These are phyloP conservation scores for Corydoras sp. DNA, from an alignment of 2,113 vertebrate species.

Conservation along the genomic window DNA sequence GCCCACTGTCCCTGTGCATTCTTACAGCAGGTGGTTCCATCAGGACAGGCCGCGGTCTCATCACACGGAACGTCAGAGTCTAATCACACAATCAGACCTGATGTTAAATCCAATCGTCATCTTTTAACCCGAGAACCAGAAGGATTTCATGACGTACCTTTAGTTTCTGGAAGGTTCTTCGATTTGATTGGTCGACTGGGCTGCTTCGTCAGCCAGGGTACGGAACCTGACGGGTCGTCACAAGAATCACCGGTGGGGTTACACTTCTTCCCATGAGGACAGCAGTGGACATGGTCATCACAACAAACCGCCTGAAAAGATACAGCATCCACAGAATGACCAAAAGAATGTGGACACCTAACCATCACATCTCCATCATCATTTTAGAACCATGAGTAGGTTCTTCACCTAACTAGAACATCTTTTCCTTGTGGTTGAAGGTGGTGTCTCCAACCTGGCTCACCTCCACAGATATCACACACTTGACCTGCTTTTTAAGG, in stretches of 20 bases:
- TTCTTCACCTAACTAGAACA: too few relatives aligned
- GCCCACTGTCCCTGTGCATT: conserved; percentile 8
- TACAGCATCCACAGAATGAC: not conserved
- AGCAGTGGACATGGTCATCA: conserved; percentile 65
- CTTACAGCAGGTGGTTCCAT: conserved; percentile 51
- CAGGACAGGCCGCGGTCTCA: conserved; percentile 20
- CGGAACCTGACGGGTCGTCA: conserved; percentile 18
- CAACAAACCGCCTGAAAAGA: conserved; percentile 70
- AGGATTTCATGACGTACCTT: not conserved
- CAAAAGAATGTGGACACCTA: too few relatives aligned
- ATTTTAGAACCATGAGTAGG: too few relatives aligned
- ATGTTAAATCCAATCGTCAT: too few relatives aligned
- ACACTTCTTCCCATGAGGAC: conserved; percentile 61
- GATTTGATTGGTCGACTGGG: conserved; percentile 36
- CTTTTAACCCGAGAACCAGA: too few relatives aligned
- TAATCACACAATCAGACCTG: conserved; percentile 5
- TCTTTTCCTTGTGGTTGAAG: too few relatives aligned
- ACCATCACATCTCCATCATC: too few relatives aligned
- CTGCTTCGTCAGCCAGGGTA: conserved; percentile 50
- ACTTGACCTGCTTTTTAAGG: too few relatives aligned
- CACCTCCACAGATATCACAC: too few relatives aligned
- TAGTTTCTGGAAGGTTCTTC: not conserved
- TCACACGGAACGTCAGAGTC: conserved; percentile 39
- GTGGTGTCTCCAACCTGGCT: conserved; percentile 27
- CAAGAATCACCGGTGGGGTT: conserved; percentile 53